phyloP scores from a whole-genome alignment of 2,797 vertebrate genomes.

The Tarsius wallacei region DNA sequence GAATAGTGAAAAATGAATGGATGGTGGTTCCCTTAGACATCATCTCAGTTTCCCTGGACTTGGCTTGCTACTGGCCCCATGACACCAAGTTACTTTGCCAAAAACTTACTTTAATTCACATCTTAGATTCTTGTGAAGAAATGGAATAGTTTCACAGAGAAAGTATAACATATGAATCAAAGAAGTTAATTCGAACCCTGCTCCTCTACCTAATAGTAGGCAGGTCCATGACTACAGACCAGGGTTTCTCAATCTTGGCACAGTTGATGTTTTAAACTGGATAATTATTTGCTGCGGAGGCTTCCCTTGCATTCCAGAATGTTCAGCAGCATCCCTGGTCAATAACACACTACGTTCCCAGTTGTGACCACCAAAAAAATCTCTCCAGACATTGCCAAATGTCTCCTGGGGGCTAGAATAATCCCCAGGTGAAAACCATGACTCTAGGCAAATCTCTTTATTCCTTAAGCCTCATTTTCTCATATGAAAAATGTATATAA shows the following conservation, averaged over 20 bases:
- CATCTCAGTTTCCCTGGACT: not conserved
- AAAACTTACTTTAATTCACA: constrained; percentile 38
- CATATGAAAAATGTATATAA: not conserved
- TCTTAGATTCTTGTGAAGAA: constrained; percentile 25
- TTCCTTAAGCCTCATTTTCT: constrained; percentile 9
- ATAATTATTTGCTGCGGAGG: not conserved
- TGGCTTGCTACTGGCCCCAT: not conserved
- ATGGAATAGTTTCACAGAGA: not conserved
- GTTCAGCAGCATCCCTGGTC: not conserved
- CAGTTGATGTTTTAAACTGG: not conserved
- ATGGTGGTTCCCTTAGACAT: not conserved
- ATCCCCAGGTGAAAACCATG: not conserved
- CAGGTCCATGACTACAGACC: not conserved
- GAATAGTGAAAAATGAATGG: not conserved
- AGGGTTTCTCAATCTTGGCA: not conserved
- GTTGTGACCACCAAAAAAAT: not conserved
- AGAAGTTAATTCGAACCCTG: constrained; percentile 49
- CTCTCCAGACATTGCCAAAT: constrained; percentile 18
- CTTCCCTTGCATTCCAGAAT: not conserved
- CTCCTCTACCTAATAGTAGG: not conserved
- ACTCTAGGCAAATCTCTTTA: not conserved
- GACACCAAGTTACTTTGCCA: not conserved
- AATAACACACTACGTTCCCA: not conserved
- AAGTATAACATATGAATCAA: not conserved
- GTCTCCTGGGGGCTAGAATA: not conserved